Conservation (phyloP, 2,113 vertebrate species). For the Spheniscus mendiculus region DNA sequence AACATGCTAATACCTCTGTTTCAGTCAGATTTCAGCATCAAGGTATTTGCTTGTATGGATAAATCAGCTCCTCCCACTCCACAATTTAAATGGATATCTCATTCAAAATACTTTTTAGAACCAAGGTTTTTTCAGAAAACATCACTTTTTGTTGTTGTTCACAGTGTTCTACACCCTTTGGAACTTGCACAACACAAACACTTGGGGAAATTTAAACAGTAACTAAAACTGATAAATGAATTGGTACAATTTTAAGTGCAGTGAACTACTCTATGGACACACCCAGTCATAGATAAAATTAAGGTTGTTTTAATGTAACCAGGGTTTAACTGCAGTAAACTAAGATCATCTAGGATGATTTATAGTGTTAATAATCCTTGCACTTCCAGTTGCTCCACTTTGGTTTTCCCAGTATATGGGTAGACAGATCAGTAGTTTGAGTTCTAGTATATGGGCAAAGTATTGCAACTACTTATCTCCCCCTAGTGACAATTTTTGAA, state of each 20-base stretch:
- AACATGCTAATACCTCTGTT: not conserved
- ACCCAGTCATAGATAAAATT: not conserved
- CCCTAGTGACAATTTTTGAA: not conserved
- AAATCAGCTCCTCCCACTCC: not conserved
- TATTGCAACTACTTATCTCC: not conserved
- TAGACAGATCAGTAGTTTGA: not conserved
- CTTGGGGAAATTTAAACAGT: not conserved
- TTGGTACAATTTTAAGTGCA: not conserved
- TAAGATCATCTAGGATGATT: not conserved
- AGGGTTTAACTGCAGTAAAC: not conserved
- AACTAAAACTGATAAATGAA: not conserved
- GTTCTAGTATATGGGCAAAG: accelerated
- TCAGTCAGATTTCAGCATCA: not conserved
- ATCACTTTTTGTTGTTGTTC: not conserved
- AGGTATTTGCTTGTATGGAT: not conserved
- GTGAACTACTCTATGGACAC: not conserved
- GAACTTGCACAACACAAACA: not conserved
- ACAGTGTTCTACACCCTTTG: not conserved
- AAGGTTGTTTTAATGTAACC: not conserved
- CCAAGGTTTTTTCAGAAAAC: not conserved
- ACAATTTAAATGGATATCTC: not conserved
- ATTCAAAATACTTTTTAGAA: not conserved
- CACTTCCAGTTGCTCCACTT: not conserved
- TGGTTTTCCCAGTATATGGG: not conserved
- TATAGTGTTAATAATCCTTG: not conserved